These are phyloP conservation scores for Romanogobio albipinnatus DNA, from an alignment of 2,113 vertebrate genomes.

Conservation along the genomic window DNA sequence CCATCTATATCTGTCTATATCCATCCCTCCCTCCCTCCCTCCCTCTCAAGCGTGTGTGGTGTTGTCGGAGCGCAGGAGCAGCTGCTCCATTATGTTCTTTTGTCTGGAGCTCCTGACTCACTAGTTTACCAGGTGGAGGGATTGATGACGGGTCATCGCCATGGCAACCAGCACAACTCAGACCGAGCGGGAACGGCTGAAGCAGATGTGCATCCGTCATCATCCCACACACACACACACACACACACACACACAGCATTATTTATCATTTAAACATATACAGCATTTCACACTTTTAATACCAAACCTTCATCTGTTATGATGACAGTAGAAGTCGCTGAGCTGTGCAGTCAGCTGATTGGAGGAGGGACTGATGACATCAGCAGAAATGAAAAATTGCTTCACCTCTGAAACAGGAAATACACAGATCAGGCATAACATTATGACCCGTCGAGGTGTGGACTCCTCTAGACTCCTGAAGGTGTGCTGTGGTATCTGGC, in stretches of 20 bases:
- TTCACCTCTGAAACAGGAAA: not conserved
- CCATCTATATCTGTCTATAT: no score
- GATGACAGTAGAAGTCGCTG: no score
- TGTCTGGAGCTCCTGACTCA: conserved; percentile 29
- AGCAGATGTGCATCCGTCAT: conserved; percentile 37
- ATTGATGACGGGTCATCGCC: conserved; percentile 66
- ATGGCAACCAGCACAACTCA: conserved; percentile 57
- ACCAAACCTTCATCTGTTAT: not conserved
- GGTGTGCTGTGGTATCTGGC: no score
- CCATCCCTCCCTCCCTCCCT: no score
- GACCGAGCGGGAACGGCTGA: conserved; percentile 69
- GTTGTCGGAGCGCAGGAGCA: not conserved
- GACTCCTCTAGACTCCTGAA: no score
- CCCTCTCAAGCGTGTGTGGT: not conserved
- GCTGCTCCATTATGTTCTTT: not conserved
- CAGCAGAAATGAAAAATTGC: not conserved
- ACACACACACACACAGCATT: no score
- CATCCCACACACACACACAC: not conserved
- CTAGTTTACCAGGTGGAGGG: conserved; percentile 16
- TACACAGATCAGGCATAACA: no score
- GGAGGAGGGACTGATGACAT: not conserved
- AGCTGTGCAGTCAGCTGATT: not conserved
- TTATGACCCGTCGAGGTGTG: no score
- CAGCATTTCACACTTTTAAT: no score
- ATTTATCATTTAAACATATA: no score